Percentiles rank a stretch among this genome's conserved stretches.
Evolutionary conservation across 2,888 invertebrate species (phyloP).

Genomic region (Apamea crenata): DNA sequence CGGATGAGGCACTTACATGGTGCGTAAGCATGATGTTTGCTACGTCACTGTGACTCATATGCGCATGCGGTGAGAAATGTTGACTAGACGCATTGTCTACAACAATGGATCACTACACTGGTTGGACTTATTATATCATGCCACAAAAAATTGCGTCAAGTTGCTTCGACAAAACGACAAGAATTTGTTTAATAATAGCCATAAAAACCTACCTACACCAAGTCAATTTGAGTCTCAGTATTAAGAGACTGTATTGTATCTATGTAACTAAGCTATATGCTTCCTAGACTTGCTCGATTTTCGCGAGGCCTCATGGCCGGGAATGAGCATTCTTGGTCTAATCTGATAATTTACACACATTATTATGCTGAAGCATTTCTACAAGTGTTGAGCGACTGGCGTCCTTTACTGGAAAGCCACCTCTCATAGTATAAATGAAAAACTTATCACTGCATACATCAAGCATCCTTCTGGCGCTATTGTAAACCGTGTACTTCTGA

Average conservation of each 20-base stretch:
- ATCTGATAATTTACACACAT: neutral
- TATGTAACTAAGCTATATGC: conserved; percentile 21
- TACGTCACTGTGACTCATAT: conserved; percentile 85
- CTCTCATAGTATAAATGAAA: neutral
- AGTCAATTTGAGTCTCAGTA: conserved; percentile 34
- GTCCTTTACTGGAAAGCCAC: neutral
- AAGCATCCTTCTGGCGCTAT: neutral
- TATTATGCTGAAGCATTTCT: neutral
- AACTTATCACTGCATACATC: conserved; percentile 13
- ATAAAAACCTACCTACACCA: conserved; percentile 46
- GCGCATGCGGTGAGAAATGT: conserved; percentile 83
- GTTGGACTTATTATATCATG: conserved; percentile 87
- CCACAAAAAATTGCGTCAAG: conserved; percentile 80
- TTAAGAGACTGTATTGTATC: conserved; percentile 30
- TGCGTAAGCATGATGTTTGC: conserved; percentile 78
- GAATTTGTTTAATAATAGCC: conserved; percentile 62
- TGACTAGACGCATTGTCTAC: conserved; percentile 87
- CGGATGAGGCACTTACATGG: conserved; percentile 78
- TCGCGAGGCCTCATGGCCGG: neutral
- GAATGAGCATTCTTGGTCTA: neutral
- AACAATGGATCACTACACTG: conserved; percentile 85
- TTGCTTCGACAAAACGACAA: conserved; percentile 70
- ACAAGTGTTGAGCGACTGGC: neutral
- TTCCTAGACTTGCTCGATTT: neutral
- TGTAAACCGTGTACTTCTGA: neutral